These are phyloP conservation scores for Neoarius graeffei DNA, from an alignment of 2,113 vertebrate species.

Conservation along the genomic window DNA sequence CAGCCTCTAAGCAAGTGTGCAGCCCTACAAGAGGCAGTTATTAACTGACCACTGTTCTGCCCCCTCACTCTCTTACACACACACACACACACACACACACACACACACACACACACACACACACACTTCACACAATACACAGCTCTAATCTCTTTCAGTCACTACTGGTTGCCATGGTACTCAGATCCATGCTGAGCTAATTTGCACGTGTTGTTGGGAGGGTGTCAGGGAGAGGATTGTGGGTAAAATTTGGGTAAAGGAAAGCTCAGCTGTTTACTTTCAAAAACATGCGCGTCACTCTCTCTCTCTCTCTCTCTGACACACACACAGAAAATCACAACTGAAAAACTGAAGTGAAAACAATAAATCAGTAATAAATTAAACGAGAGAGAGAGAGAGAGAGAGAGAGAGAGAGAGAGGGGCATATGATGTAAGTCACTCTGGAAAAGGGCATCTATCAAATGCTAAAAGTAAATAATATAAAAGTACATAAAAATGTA, in stretches of 20 bases:
- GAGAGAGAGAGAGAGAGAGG: background rate
- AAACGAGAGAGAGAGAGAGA: background rate
- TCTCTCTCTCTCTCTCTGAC: background rate
- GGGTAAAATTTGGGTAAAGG: slow-evolving; percentile 42
- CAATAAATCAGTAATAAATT: background rate
- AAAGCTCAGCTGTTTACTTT: slow-evolving; percentile 64
- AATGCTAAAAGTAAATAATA: background rate
- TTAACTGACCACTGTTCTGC: slow-evolving; percentile 40
- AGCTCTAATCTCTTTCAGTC: slow-evolving; percentile 43
- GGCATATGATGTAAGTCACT: background rate
- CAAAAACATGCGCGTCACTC: slow-evolving; percentile 49
- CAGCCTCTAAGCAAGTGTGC: slow-evolving; percentile 16
- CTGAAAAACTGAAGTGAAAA: background rate
- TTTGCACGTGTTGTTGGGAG: slow-evolving; percentile 65
- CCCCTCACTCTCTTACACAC: background rate
- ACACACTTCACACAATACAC: slow-evolving; percentile 34
- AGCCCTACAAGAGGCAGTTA: slow-evolving; percentile 30
- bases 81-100: slow-evolving; percentile 32
- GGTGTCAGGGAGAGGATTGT: slow-evolving; percentile 38
- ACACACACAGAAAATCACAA: background rate
- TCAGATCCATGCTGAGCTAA: slow-evolving; percentile 76
- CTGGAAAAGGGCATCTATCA: background rate
- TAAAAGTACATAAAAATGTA: background rate
- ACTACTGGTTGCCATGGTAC: slow-evolving; percentile 70
- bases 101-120: slow-evolving; percentile 34